Conservation (phyloP, 2,888 invertebrate genomes). For the Zeuzera pyrina region DNA sequence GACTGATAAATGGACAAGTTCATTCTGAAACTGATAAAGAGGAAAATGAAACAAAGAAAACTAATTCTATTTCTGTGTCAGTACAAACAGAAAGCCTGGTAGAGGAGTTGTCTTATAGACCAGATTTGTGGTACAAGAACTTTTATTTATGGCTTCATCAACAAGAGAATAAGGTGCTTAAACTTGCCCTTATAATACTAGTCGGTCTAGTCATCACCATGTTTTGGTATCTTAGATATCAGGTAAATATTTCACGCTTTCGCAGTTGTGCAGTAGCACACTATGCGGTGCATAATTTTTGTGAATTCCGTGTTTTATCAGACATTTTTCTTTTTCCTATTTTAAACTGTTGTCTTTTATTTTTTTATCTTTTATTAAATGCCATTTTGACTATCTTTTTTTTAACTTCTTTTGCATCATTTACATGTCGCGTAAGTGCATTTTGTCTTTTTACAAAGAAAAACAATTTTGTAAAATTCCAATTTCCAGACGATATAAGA, state of each 20-base stretch:
- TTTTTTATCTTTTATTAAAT: no score
- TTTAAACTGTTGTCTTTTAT: no score
- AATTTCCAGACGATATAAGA: no score
- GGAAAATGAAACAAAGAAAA: constrained; percentile 60
- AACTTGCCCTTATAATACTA: constrained; percentile 78
- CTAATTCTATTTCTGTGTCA: constrained; percentile 57
- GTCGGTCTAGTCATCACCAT: constrained; percentile 79
- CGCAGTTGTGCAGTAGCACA: no score
- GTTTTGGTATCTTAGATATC: constrained; percentile 83
- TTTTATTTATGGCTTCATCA: constrained; percentile 78
- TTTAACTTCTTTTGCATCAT: no score
- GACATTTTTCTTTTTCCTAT: no score
- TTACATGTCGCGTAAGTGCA: no score
- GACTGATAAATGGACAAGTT: constrained; percentile 55
- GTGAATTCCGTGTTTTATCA: no score
- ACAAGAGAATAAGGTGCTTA: constrained; percentile 83
- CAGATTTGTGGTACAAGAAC: constrained; percentile 53
- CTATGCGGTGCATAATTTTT: no score
- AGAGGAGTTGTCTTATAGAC: constrained; percentile 50
- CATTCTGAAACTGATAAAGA: constrained; percentile 42
- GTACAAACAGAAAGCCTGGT: constrained; percentile 75
- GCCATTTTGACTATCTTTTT: no score
- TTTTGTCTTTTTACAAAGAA: no score
- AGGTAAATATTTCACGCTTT: constrained; percentile 58
- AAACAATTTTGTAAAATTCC: no score